phyloP scores from a whole-genome alignment of 2,113 vertebrate species.

The Nannospalax galili region DNA sequence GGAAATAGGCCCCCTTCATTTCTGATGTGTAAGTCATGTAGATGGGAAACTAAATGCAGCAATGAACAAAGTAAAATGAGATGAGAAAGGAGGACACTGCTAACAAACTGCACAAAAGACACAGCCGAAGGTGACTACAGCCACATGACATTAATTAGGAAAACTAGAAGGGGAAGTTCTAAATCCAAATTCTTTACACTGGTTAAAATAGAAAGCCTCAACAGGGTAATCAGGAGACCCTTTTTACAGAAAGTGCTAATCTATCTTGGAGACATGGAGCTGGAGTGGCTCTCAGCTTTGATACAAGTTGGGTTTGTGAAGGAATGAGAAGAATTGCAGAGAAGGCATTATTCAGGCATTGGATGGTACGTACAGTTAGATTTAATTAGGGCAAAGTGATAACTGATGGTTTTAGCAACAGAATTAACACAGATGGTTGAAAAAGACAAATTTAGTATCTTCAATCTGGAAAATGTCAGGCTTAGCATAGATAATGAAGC shows the following conservation, averaged over 20 bases:
- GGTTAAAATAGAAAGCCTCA: constrained; percentile 44
- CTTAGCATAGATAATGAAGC: constrained; percentile 79
- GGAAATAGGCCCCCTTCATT: not conserved
- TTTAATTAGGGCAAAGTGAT: constrained; percentile 81
- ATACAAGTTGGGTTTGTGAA: constrained; percentile 66
- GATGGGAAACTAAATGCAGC: not conserved
- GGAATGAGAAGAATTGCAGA: constrained; percentile 38
- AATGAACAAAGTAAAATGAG: not conserved
- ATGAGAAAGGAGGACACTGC: not conserved
- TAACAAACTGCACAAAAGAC: not conserved
- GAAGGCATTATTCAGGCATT: constrained; percentile 65
- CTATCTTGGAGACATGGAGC: constrained; percentile 40
- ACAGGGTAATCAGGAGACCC: not conserved
- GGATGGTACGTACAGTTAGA: constrained; percentile 74
- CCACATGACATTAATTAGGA: constrained; percentile 25
- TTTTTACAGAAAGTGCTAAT: not conserved
- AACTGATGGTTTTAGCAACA: constrained; percentile 78
- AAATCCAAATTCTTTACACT: not conserved
- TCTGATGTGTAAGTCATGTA: not conserved
- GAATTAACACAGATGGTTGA: constrained; percentile 81
- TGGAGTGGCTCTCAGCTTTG: constrained; percentile 27
- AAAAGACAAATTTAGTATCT: constrained; percentile 80
- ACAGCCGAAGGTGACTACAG: not conserved
- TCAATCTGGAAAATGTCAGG: constrained; percentile 81
- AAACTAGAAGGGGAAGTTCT: not conserved